Conservation (phyloP, 2,888 invertebrate species). For the Drosophila mimica region DNA sequence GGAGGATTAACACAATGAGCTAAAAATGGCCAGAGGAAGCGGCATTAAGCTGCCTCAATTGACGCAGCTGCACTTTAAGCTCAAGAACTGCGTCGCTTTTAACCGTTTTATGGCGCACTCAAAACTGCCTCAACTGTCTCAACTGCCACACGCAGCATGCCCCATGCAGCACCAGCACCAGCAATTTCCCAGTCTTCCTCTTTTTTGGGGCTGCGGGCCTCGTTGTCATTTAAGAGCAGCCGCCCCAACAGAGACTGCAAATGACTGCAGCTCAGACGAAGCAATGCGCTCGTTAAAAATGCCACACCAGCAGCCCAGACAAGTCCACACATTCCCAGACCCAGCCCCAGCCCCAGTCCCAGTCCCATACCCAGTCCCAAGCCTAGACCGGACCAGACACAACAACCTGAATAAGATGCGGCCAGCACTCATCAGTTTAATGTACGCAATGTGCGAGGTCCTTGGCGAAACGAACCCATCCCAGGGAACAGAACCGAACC, state of each 20-base stretch:
- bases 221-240: constrained; percentile 59
- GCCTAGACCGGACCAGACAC: constrained; percentile 40
- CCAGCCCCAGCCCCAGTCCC: constrained; percentile 6
- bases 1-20: constrained; percentile 43
- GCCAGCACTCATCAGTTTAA: constrained; percentile 53
- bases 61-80: constrained; percentile 51
- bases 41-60: constrained; percentile 28
- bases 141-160: constrained; percentile 43
- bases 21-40: constrained; percentile 9
- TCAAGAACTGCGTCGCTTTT: constrained; percentile 53
- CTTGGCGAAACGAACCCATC: constrained; percentile 15
- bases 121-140: constrained; percentile 15
- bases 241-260: constrained; percentile 52
- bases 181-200: constrained; percentile 39
- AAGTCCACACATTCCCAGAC: constrained; percentile 29
- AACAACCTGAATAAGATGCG: constrained; percentile 43
- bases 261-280: constrained; percentile 60
- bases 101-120: constrained; percentile 56
- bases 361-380: constrained; percentile 1
- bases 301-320: constrained; percentile 44
- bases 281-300: constrained; percentile 61
- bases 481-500: constrained; percentile 1
- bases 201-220: constrained; percentile 14
- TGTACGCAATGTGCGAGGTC: constrained; percentile 41
- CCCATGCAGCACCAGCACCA: constrained; percentile 12